Base-by-base conservation (phyloP, 2,113 vertebrate genomes). In the Chionis minor region DNA sequence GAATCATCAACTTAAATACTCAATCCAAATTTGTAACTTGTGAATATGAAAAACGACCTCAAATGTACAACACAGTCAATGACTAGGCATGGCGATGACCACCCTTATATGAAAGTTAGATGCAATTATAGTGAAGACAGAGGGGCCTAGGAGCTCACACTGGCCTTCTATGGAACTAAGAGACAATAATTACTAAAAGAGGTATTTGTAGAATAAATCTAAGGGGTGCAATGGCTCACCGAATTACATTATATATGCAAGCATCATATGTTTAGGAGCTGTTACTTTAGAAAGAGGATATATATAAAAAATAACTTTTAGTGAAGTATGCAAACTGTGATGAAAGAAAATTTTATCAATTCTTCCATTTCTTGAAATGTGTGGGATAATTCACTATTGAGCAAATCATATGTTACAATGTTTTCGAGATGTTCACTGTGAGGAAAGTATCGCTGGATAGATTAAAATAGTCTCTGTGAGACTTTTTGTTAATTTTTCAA, bases 401-500 rank as follows among this genome's bases (percentile, higher is more conserved):
- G 40, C 23, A 78, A 54, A 63, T 40, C 78, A 54, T 62, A 56
- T 49, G 42, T 45, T 95, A 40, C 35, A 92, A n/a, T 12, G 12
- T 12, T 74, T 94, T 71, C 59, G 88, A 94, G 88, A 85, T 93
- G 65, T 95, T 94, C 55, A 32, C 17, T 73, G 55, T 51, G 65
- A 67, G 47, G 32, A 86, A 88, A 63, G 56, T 85, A 45, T 51
- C n/a, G 12, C n/a, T 93, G 47, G 45, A 71, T 33, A 81, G 55
- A 87, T 71, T 92, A 85, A 91, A 92, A 86, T 56, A 91, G 2
- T 23, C 44, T 93, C 12, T 4, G 2, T 88, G 26, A 85, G 58
- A 47, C 11, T 71, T 97, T 73, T 79, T 86, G 33, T 82, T 35
- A 51, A 51, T 24, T 51, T 51, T 51, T 22, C 49, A 74, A 88